Evolutionary conservation across 2,797 vertebrate genomes (phyloP).

Genomic region (Acipenser oxyrinchus): DNA sequence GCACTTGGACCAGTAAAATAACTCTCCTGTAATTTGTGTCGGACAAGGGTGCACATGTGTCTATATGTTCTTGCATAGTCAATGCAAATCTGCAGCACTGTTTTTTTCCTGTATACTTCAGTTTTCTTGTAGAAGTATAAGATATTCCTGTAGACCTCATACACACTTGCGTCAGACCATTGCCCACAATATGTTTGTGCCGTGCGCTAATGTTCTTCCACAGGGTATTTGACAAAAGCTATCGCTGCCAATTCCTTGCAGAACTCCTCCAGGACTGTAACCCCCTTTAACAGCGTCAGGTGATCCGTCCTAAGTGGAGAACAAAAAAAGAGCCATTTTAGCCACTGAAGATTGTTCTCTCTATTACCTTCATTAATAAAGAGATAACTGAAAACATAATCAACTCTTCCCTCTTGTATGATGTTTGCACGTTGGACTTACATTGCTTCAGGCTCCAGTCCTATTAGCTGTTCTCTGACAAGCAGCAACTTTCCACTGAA

Average conservation of each 20-base stretch:
- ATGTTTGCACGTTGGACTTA: constrained; percentile 41
- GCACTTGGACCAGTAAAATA: too few relatives aligned
- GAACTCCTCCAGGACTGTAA: constrained; percentile 87
- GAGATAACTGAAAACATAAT: not conserved
- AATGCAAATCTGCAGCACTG: too few relatives aligned
- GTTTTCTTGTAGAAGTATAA: too few relatives aligned
- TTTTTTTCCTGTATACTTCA: too few relatives aligned
- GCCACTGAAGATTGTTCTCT: too few relatives aligned
- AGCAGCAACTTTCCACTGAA: constrained; percentile 63
- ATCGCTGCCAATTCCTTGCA: constrained; percentile 87
- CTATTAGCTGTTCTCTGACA: constrained; percentile 68
- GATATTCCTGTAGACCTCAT: too few relatives aligned
- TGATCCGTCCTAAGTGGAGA: constrained; percentile 59
- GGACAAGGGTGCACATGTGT: too few relatives aligned
- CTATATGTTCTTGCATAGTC: too few relatives aligned
- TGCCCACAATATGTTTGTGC: too few relatives aligned
- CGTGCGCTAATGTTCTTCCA: constrained; percentile 29
- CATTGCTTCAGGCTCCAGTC: constrained; percentile 54
- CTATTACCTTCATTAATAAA: too few relatives aligned
- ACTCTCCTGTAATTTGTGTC: too few relatives aligned
- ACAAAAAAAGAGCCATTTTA: not conserved
- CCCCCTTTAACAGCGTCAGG: constrained; percentile 63
- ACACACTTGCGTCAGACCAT: too few relatives aligned
- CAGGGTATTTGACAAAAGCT: constrained; percentile 66
- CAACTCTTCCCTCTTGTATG: not conserved